Percentiles rank a stretch among this genome's conserved stretches.
These are phyloP conservation scores for Pseudachorutes palmiensis DNA, from an alignment of 1,140 invertebrate species.

Conservation along the genomic window DNA sequence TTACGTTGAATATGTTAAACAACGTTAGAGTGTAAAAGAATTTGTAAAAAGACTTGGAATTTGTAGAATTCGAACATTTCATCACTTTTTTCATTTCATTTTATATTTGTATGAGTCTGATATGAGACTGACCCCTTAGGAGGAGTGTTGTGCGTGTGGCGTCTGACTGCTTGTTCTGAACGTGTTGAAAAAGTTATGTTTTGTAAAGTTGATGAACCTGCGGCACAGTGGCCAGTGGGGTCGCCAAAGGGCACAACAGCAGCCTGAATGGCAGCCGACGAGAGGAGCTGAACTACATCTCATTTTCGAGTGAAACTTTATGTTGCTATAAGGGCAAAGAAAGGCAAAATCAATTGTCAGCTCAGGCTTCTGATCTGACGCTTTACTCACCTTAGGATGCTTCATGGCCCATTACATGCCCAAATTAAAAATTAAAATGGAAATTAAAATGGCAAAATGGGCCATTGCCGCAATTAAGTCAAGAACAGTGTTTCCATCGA, in stretches of 20 bases:
- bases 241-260: conserved; percentile 37
- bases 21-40: no score
- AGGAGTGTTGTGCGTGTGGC: conserved; percentile 28
- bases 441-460: conserved; percentile 6
- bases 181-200: conserved; percentile 33
- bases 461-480: conserved; percentile 25
- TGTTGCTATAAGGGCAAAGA: conserved; percentile 38
- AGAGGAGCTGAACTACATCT: conserved; percentile 38
- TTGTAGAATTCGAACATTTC: no score
- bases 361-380: conserved; percentile 38
- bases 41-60: no score
- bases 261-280: conserved; percentile 38
- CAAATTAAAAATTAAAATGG: conserved; percentile 5
- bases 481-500: conserved; percentile 38
- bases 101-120: no score
- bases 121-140: not conserved
- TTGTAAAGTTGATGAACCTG: conserved; percentile 38
- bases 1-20: no score
- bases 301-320: conserved; percentile 38
- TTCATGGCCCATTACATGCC: not conserved
- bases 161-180: conserved; percentile 26
- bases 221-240: conserved; percentile 35
- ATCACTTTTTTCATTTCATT: no score
- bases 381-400: conserved; percentile 36
- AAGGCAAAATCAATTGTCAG: conserved; percentile 38